Conservation (phyloP, 2,888 invertebrate species). For the Lottia scabra region DNA sequence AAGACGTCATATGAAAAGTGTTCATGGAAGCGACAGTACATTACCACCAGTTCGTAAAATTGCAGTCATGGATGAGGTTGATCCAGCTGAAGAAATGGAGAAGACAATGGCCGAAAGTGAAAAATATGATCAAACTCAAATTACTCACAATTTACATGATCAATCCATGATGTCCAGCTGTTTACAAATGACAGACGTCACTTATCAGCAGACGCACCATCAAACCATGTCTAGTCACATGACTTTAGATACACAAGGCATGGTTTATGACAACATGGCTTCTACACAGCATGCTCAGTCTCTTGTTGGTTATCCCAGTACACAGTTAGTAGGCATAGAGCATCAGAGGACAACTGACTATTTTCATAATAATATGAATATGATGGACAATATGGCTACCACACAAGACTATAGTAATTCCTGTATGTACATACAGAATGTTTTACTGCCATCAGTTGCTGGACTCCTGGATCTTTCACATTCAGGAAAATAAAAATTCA, state of each 20-base stretch:
- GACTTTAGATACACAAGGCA: neutral
- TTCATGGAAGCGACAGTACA: constrained; percentile 47
- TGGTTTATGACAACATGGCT: neutral
- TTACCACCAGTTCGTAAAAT: constrained; percentile 50
- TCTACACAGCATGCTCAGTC: neutral
- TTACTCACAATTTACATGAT: neutral
- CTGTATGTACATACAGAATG: constrained; percentile 29
- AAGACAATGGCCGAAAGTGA: neutral
- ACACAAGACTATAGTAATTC: constrained; percentile 26
- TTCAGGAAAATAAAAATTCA: constrained; percentile 2
- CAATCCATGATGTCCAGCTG: neutral
- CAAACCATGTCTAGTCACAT: neutral
- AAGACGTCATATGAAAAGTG: constrained; percentile 47
- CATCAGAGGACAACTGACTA: neutral
- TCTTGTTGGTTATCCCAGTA: neutral
- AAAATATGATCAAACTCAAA: neutral
- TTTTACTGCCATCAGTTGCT: constrained; percentile 27
- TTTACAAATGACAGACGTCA: neutral
- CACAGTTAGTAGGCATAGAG: neutral
- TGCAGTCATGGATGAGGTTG: constrained; percentile 37
- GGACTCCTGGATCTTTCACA: constrained; percentile 27
- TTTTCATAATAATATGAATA: neutral
- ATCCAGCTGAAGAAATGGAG: neutral
- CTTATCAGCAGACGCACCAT: neutral
- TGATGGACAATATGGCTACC: neutral